Conservation (phyloP, 1,140 invertebrate species). For the Tachypleus tridentatus region DNA sequence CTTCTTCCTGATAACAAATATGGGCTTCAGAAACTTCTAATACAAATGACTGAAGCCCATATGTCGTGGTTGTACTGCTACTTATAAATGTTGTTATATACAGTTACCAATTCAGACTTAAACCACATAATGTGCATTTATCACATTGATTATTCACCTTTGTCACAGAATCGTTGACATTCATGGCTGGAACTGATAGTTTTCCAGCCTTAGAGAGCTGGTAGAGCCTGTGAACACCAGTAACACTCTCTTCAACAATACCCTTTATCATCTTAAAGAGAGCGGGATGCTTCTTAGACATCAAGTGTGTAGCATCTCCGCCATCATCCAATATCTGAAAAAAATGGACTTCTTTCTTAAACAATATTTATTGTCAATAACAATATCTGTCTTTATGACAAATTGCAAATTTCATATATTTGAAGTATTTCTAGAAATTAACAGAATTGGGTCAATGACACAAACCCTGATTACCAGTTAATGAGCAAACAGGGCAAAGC, state of each 20-base stretch:
- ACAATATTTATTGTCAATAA: too few species aligned
- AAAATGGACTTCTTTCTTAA: background rate
- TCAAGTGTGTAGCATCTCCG: conserved; percentile 90
- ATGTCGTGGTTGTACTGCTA: too few species aligned
- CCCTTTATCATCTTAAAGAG: conserved; percentile 93
- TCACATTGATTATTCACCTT: conserved; percentile 41
- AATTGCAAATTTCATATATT: conserved; percentile 1
- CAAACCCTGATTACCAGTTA: too few species aligned
- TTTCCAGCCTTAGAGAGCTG: conserved; percentile 93
- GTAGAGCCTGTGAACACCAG: conserved; percentile 93
- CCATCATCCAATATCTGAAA: conserved; percentile 84
- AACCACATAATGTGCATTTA: too few species aligned
- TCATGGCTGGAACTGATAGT: conserved; percentile 96
- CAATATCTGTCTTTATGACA: too few species aligned
- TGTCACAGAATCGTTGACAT: conserved; percentile 96
- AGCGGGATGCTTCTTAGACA: conserved; percentile 91
- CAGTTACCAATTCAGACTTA: too few species aligned
- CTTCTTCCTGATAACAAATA: too few species aligned
- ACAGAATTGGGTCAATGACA: too few species aligned
- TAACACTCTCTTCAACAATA: conserved; percentile 96
- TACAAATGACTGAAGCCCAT: too few species aligned
- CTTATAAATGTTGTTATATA: too few species aligned
- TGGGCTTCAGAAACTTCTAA: too few species aligned
- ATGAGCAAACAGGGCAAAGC: too few species aligned
- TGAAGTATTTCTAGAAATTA: conserved; percentile 8